Evolutionary conservation across 2,797 vertebrate genomes (phyloP), one percentile per base, ranked within the genome.

Genomic region (Champsocephalus gunnari): DNA sequence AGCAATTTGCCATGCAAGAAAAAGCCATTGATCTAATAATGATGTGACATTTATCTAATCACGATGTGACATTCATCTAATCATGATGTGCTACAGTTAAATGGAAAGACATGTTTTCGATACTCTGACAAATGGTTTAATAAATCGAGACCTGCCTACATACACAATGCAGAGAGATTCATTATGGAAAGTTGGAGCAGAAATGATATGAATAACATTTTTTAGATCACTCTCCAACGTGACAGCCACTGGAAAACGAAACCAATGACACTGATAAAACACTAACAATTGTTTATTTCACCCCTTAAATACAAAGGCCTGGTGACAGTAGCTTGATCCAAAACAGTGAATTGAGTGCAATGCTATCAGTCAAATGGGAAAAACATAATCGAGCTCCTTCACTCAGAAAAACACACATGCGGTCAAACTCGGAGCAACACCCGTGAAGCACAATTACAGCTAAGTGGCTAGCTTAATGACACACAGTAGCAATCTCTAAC

Each of bases 391-490:
- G 2, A 56, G 41, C 50, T 69, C 61, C 13, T 19, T 72, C 56
- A 57, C 41, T 70, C 48, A 45, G 13, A 68, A 34, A 70, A 60
- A 14, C 50, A 79, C 60, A 66, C 48, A 54, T 0, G 32, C 54
- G 71, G 48, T 82, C 54, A 67, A 51, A 47, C 19, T 44, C 48
- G 19, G 59, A 43, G 69, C 7, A 50, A 34, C 56, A 61, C 62
- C 69, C 4, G 5, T 44, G 56, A 64, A 70, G 69, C 51, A 67
- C 57, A 58, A 78, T 76, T 67, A 75, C n/a, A 81, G 67, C 64
- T 47, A 69, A 88, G 81, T 77, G 82, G 50, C 75, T 59, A 16
- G 58, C 47, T 73, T 80, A 85, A 84, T 79, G 79, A 63, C 62
- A 63, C 62, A 56, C 66, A 50, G 74, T 17, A 60, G 57, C 64